phyloP scores from a whole-genome alignment of 2,888 invertebrate species.

The Leptogaster cylindrica region DNA sequence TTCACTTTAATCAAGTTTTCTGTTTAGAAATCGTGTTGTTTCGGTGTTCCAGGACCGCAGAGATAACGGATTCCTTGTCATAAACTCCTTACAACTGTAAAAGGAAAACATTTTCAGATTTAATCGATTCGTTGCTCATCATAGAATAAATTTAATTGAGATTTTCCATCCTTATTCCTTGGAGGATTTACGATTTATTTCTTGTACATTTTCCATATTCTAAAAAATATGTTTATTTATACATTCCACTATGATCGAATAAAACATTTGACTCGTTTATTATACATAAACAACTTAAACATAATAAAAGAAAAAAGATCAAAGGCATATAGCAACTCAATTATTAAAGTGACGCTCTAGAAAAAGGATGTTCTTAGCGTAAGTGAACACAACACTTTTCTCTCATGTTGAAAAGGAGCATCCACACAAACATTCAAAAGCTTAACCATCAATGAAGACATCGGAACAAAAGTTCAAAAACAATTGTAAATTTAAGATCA shows the following conservation, averaged over 20 bases:
- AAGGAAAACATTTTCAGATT: not conserved
- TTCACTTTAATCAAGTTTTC: slow-evolving; percentile 17
- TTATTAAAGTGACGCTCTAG: too few species aligned
- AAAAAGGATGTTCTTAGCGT: too few species aligned
- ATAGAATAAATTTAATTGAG: not conserved
- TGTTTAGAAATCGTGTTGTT: not conserved
- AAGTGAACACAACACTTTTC: too few species aligned
- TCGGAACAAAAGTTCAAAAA: not conserved
- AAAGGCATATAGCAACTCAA: too few species aligned
- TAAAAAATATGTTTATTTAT: too few species aligned
- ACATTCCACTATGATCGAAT: too few species aligned
- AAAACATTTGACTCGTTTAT: too few species aligned
- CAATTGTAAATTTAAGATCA: not conserved
- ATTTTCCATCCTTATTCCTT: not conserved
- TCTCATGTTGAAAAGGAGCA: too few species aligned
- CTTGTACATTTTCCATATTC: too few species aligned
- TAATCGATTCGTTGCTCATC: not conserved
- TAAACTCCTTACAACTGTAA: not conserved
- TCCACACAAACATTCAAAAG: not conserved
- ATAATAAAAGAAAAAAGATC: too few species aligned
- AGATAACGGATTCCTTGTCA: not conserved
- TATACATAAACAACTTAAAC: too few species aligned
- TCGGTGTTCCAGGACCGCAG: not conserved
- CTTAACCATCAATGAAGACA: not conserved
- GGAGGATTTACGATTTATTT: too few species aligned